Evolutionary conservation across 2,797 vertebrate genomes (phyloP).

Genomic region (Mus caroli): DNA sequence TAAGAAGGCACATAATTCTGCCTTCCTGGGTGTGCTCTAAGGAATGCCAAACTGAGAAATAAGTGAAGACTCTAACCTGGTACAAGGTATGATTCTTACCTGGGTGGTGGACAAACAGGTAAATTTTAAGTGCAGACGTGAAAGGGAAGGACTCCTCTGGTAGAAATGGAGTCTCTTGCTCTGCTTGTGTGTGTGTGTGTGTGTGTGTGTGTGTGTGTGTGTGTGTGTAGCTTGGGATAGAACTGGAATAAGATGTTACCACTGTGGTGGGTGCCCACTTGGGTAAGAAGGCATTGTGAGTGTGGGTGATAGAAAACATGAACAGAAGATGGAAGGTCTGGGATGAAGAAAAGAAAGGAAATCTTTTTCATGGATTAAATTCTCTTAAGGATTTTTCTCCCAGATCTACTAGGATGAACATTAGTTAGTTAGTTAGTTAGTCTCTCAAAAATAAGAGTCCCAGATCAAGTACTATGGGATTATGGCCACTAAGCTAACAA

Average conservation of each 20-base stretch:
- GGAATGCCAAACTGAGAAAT: background rate
- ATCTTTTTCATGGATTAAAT: background rate
- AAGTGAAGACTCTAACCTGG: background rate
- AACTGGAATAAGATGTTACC: background rate
- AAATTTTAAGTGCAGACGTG: background rate
- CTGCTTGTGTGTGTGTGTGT: background rate
- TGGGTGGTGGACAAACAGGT: background rate
- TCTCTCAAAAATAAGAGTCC: background rate
- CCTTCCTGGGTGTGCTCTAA: background rate
- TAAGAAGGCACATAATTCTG: background rate
- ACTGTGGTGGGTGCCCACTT: rapidly evolving
- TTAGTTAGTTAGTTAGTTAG: background rate
- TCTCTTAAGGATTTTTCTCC: background rate
- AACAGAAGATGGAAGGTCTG: background rate
- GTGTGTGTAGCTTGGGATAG: background rate
- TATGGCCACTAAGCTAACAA: background rate
- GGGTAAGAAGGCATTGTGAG: background rate
- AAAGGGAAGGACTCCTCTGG: background rate
- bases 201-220: background rate
- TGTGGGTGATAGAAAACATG: background rate
- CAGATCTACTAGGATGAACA: background rate
- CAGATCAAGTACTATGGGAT: background rate
- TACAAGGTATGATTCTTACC: background rate
- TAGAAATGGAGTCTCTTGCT: constrained; percentile 1
- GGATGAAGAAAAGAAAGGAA: constrained; percentile 36